Evolutionary conservation across 2,888 invertebrate genomes (phyloP), one percentile per base, ranked within the genome.

Genomic region (Philaethria dido): DNA sequence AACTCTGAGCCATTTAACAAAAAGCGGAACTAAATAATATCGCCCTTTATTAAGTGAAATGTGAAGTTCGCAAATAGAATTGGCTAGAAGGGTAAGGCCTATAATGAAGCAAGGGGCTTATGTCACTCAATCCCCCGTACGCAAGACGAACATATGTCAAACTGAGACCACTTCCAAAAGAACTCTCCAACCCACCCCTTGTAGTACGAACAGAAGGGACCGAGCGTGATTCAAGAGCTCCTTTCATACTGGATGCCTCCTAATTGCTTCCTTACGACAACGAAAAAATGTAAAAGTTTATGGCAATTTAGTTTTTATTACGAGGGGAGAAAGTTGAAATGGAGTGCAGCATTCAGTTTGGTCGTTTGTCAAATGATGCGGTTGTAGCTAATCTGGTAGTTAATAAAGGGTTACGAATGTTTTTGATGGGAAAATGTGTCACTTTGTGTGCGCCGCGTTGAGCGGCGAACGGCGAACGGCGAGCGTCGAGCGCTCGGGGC

Each of bases 91-190:
- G 80, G 80, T 69, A 66, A 83, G 83, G 80, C 83, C 85, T 87
- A 87, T 89, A 90, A 90, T 89, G 86, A 87, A 83, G 84, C 84
- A 83, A 85, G 86, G 87, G 90, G 89, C 87, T 90, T 89, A 88
- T 82, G 83, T 84, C 87, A 87, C 86, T 88, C 89, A 81, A 86
- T 84, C 86, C 87, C 88, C 82, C 74, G 79, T 81, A 83, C 86
- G 80, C 80, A 82, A 78, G 80, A 81, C 77, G 79, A 88, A 86
- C 90, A 89, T 90, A 91, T 90, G 90, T 89, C 90, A 86, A 80
- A 76, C 83, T 78, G 78, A 79, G 80, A 77, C 73, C 75, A 72
- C 75, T 66, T 29, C 69, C 66, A 47, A 48, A 3, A 73, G 77
- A 79, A 65, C 80, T 72, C 64, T 73, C 59, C 69, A 44, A 62